A percentile compares a stretch with the other conserved stretches of the same genome.
These are phyloP conservation scores for Sakesphorus luctuosus DNA, from an alignment of 2,113 vertebrate genomes.

Conservation along the genomic window DNA sequence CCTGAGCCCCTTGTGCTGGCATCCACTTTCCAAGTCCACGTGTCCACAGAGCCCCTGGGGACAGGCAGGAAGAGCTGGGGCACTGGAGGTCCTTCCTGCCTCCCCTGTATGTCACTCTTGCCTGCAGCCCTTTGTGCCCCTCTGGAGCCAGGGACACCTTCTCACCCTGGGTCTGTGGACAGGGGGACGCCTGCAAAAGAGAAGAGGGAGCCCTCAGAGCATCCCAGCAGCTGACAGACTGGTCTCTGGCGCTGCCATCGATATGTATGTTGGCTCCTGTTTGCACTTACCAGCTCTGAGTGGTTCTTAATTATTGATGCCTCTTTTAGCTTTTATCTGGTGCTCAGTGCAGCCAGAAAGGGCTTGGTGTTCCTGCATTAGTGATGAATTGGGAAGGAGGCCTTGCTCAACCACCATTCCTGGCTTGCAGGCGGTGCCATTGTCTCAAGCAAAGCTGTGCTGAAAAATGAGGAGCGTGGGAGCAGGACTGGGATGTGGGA, in stretches of 20 bases:
- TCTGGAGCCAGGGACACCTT: not conserved
- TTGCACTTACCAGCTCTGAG: constrained; percentile 60
- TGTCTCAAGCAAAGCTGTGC: not conserved
- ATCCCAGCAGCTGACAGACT: not conserved
- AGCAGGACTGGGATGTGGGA: not conserved
- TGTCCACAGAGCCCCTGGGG: not conserved
- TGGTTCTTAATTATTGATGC: constrained; percentile 75
- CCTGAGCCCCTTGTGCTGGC: not conserved
- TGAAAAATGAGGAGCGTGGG: not conserved
- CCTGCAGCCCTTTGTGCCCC: not conserved
- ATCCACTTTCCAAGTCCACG: not conserved
- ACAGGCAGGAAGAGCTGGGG: not conserved
- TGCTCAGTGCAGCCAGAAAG: constrained; percentile 10
- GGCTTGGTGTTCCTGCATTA: constrained; percentile 52
- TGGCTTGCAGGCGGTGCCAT: not conserved
- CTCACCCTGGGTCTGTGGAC: rapidly evolving
- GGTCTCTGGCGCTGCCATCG: not conserved
- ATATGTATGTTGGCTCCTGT: constrained; percentile 18
- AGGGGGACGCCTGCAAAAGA: rapidly evolving
- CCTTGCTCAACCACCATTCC: not conserved
- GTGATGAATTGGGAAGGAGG: constrained; percentile 37
- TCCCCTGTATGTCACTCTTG: not conserved
- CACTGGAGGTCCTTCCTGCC: not conserved
- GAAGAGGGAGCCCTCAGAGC: not conserved
- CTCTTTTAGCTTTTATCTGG: constrained; percentile 63